These are phyloP conservation scores for Cyrtorhinus lividipennis DNA, from an alignment of 1,140 invertebrate species.

Conservation along the genomic window DNA sequence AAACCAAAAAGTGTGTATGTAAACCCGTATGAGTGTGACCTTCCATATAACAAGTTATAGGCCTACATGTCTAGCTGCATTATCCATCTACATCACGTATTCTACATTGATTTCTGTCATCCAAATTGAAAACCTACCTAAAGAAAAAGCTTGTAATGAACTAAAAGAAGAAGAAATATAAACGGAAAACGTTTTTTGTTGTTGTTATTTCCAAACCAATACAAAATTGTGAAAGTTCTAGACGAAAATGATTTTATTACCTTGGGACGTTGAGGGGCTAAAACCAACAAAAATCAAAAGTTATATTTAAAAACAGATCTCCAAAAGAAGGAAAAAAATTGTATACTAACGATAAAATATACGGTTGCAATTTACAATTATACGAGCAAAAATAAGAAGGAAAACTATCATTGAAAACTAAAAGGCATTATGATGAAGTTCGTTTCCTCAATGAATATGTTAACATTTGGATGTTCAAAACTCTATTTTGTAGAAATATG, in stretches of 20 bases:
- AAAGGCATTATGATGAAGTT: conserved; percentile 19
- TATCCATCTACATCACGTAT: conserved; percentile 13
- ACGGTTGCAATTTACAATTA: background rate
- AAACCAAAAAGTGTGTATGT: conserved; percentile 21
- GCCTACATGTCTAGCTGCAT: conserved; percentile 21
- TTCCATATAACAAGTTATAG: conserved; percentile 21
- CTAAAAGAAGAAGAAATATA: conserved; percentile 2
- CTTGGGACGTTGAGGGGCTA: conserved; percentile 2
- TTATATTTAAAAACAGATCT: conserved; percentile 8
- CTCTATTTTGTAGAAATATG: conserved; percentile 23
- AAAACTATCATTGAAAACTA: conserved; percentile 21
- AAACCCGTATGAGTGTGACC: conserved; percentile 21
- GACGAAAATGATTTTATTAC: conserved; percentile 1
- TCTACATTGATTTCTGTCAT: conserved; percentile 13
- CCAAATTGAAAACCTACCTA: conserved; percentile 10
- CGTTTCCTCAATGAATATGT: conserved; percentile 21
- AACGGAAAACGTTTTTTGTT: conserved; percentile 8
- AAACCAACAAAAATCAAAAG: background rate
- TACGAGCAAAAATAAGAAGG: conserved; percentile 13
- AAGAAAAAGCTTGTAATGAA: background rate
- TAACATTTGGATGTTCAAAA: conserved; percentile 21
- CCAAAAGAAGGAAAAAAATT: conserved; percentile 6
- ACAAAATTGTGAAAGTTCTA: background rate
- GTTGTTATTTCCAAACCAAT: background rate
- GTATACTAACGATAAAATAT: background rate